Base-by-base conservation (phyloP, 1,140 invertebrate genomes). In the Hyphantria cunea region DNA sequence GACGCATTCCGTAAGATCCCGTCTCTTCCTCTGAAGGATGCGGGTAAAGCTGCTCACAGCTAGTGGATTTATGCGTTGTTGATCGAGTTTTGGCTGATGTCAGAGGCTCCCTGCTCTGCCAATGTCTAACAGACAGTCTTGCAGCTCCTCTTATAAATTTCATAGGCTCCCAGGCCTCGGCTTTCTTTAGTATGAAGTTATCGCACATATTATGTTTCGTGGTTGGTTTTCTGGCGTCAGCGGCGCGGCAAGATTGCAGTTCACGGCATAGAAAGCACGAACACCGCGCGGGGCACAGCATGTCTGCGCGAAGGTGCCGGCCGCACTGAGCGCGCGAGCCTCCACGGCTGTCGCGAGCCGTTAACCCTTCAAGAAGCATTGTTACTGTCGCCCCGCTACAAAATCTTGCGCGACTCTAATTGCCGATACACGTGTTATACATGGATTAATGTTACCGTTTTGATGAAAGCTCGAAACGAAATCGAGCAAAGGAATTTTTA, bases 261-360 rank as follows among this genome's bases (percentile, higher is more conserved):
- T 93, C 93, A 52, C 92, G 88, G 70, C 93, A 94, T 66, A 94
- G 82, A 68, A 93, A 88, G 79, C 93, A 94, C 51, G 80, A 84
- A 77, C 93, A 94, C 48, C 91, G 89, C 77, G 88, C 90, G 63
- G 84, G 80, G 80, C 92, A 92, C 84, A 91, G 89, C 91, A 92
- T 92, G 83, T 81, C 84, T 76, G 76, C 61, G 75, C 66, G 74
- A 73, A 68, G 68, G 86, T 76, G 77, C 74, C 82, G 78, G 77
- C 72, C 77, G 83, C 84, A 89, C 83, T 86, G 81, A 63, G 54
- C 32, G 50, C 34, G 52, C 66, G 56, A 64, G 64, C 70, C 68
- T 59, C 49, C 67, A 56, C 50, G 60, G 68, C 55, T 25, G 17
- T 25, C 59, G 53, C 65, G 53, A 66, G 66, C 66, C 65, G 70